Conservation (phyloP, 2,113 vertebrate species). For the Calyptomena viridis region DNA sequence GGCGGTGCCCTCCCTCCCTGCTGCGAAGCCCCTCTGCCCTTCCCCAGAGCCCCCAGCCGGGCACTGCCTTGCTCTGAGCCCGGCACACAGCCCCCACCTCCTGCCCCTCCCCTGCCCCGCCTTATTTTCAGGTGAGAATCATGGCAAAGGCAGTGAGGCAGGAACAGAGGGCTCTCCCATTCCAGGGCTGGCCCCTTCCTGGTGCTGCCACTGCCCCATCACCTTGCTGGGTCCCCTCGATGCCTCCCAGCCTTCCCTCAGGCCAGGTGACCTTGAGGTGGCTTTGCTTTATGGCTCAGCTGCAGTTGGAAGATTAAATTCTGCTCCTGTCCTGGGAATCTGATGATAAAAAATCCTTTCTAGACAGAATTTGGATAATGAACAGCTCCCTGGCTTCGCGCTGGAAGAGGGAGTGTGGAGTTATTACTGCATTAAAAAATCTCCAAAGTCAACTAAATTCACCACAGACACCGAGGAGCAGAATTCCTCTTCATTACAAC, state of each 20-base stretch:
- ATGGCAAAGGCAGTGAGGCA: rapidly evolving
- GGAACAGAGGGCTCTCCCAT: rapidly evolving
- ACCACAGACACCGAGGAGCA: background rate
- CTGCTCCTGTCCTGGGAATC: constrained; percentile 58
- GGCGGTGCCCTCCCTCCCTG: rapidly evolving
- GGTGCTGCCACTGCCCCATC: rapidly evolving
- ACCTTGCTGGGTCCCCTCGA: rapidly evolving
- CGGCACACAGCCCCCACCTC: rapidly evolving
- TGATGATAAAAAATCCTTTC: constrained; percentile 66
- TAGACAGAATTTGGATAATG: constrained; percentile 59
- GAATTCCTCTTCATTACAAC: constrained; percentile 38
- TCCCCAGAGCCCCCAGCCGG: background rate
- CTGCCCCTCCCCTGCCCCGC: rapidly evolving
- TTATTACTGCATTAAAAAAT: constrained; percentile 62
- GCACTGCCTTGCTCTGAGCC: rapidly evolving
- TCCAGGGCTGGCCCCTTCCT: background rate
- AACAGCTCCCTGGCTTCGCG: constrained; percentile 54
- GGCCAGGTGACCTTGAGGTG: constrained; percentile 46
- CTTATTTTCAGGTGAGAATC: background rate
- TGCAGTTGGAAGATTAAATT: constrained; percentile 59
- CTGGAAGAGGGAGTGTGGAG: constrained; percentile 36
- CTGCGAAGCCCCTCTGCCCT: rapidly evolving
- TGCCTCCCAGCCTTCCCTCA: background rate
- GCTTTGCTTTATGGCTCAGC: constrained; percentile 51
- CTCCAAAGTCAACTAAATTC: constrained; percentile 53